phyloP scores from a whole-genome alignment of 2,113 vertebrate species.

The Narcine bancroftii region DNA sequence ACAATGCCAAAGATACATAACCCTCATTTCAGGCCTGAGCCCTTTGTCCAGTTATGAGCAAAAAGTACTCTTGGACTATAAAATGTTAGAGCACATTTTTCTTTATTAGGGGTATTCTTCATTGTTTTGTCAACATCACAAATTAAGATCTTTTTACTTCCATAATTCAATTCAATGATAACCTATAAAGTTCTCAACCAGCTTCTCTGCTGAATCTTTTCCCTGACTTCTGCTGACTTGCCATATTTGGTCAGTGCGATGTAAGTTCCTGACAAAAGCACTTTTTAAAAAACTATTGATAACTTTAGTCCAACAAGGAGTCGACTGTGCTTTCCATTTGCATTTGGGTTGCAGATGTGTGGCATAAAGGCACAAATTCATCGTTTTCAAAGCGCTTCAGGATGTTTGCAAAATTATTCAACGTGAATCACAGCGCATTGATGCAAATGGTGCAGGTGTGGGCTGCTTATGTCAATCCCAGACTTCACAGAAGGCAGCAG shows the following conservation, averaged over 20 bases:
- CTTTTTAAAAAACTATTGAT: not conserved
- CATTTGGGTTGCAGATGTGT: not conserved
- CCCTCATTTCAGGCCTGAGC: too few species aligned
- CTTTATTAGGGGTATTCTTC: not conserved
- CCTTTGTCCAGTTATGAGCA: too few species aligned
- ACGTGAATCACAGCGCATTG: constrained; percentile 25
- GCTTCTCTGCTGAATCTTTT: not conserved
- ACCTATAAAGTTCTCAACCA: not conserved
- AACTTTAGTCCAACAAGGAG: constrained; percentile 8
- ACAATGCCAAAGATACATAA: too few species aligned
- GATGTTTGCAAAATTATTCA: constrained; percentile 35
- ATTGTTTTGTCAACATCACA: not conserved
- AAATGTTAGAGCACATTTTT: not conserved
- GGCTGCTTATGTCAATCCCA: not conserved
- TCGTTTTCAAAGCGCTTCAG: constrained; percentile 8
- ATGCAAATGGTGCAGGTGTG: constrained; percentile 30
- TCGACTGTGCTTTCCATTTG: not conserved
- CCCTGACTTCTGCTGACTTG: not conserved
- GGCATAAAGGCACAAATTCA: constrained; percentile 23
- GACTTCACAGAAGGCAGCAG: not conserved
- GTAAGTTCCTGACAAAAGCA: not conserved
- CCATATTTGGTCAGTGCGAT: not conserved
- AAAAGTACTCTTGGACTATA: too few species aligned
- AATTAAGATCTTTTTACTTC: not conserved
- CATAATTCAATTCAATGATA: not conserved